Conservation (phyloP, 2,888 invertebrate species). For the Phyllotreta striolata region DNA sequence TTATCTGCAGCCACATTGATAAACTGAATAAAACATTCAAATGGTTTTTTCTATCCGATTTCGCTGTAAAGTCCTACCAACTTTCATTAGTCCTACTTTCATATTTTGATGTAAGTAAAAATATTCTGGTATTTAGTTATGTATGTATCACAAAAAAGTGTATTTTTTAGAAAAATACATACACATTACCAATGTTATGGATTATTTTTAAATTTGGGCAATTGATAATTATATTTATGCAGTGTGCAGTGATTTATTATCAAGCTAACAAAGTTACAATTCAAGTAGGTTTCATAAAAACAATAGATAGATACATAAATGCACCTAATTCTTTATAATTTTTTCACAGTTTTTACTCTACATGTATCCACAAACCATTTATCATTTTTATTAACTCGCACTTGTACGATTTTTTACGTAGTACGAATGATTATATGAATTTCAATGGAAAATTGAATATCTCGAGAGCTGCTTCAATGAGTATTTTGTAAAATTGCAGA, state of each 20-base stretch:
- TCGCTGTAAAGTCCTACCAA: constrained; percentile 4
- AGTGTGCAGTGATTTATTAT: background rate
- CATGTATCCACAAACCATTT: too few species aligned
- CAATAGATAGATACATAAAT: too few species aligned
- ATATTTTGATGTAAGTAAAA: constrained; percentile 12
- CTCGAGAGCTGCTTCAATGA: too few species aligned
- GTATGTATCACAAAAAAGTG: too few species aligned
- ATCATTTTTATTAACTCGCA: too few species aligned
- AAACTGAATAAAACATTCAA: constrained; percentile 9
- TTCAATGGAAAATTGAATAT: too few species aligned
- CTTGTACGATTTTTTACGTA: too few species aligned
- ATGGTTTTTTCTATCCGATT: constrained; percentile 2
- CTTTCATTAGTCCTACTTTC: background rate
- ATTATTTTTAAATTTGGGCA: background rate
- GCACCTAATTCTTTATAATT: too few species aligned
- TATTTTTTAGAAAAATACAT: background rate
- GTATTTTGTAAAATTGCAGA: background rate
- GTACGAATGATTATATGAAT: too few species aligned
- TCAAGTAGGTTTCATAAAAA: background rate
- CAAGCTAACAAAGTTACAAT: constrained; percentile 2
- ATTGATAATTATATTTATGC: background rate
- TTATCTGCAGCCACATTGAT: background rate
- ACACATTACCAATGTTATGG: background rate
- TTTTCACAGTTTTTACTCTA: background rate
- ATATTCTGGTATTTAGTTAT: background rate